Evolutionary conservation across 1,140 invertebrate genomes (phyloP).

Genomic region (Drosophila leontia): DNA sequence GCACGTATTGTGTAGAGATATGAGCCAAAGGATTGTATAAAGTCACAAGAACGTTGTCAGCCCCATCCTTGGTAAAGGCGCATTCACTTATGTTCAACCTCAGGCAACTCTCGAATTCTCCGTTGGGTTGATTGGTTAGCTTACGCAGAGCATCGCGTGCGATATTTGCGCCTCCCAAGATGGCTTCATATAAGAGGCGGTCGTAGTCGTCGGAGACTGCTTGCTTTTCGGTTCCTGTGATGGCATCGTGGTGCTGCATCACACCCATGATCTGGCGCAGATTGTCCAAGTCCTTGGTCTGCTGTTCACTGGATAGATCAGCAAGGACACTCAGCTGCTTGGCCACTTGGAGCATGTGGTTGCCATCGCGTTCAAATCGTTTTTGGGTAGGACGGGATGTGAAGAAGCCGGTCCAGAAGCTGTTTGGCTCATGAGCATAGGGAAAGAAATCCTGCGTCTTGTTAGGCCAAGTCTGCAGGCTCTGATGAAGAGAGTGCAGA

Average conservation of each 20-base stretch:
- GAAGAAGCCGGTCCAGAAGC: constrained; percentile 98
- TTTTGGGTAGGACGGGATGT: constrained; percentile 95
- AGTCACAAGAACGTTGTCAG: constrained; percentile 88
- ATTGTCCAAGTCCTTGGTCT: constrained; percentile 72
- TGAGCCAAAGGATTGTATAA: constrained; percentile 93
- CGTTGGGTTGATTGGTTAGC: constrained; percentile 85
- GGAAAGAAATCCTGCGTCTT: constrained; percentile 96
- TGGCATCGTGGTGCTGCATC: constrained; percentile 96
- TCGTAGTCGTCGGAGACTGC: constrained; percentile 95
- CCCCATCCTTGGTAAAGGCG: constrained; percentile 68
- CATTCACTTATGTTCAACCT: constrained; percentile 89
- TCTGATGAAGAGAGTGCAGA: constrained; percentile 91
- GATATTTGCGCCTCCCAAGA: constrained; percentile 44
- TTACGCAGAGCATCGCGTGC: constrained; percentile 63
- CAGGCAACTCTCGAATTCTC: constrained; percentile 87
- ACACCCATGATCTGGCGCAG: constrained; percentile 88
- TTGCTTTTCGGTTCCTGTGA: constrained; percentile 96
- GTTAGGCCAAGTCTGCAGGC: constrained; percentile 88
- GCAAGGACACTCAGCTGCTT: constrained; percentile 86
- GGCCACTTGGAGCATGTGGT: constrained; percentile 91
- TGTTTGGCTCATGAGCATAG: constrained; percentile 92
- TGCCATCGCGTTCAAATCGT: constrained; percentile 91
- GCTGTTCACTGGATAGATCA: constrained; percentile 23
- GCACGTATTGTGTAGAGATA: constrained; percentile 87
- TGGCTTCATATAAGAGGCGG: constrained; percentile 62